Evolutionary conservation across 1,140 invertebrate genomes (phyloP).

Genomic region (Psilanteris sp.): DNA sequence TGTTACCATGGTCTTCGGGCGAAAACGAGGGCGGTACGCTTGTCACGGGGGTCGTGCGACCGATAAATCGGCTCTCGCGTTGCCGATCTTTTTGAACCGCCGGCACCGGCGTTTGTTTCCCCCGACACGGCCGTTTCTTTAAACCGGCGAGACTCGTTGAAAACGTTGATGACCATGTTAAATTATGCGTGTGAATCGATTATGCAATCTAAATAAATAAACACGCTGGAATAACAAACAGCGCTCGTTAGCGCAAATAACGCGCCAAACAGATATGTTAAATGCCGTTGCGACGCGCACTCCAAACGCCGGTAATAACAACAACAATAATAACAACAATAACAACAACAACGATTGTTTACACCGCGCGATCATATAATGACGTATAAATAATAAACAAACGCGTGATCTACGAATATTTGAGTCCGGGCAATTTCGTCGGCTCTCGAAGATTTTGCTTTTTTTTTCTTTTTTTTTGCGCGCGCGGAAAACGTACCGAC

Average conservation of each 20-base stretch:
- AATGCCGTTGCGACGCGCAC: no score
- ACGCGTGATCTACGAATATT: no score
- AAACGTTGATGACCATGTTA: conserved; percentile 59
- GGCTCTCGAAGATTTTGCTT: no score
- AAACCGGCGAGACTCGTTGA: conserved; percentile 32
- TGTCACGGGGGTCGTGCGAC: conserved; percentile 52
- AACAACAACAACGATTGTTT: no score
- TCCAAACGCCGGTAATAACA: no score
- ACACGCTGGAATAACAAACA: conserved; percentile 57
- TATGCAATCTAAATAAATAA: conserved; percentile 66
- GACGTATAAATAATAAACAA: no score
- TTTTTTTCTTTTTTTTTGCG: no score
- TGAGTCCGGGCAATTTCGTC: no score
- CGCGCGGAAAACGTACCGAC: no score
- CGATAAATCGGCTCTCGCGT: conserved; percentile 41
- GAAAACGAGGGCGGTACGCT: conserved; percentile 52
- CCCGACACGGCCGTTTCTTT: conserved; percentile 30
- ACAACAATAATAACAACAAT: no score
- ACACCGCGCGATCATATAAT: no score
- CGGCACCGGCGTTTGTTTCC: conserved; percentile 49
- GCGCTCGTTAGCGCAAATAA: conserved; percentile 42
- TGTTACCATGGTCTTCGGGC: conserved; percentile 54
- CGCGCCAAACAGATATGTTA: conserved; percentile 17
- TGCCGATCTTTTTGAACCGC: conserved; percentile 58
- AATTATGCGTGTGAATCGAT: conserved; percentile 64